A percentile compares a stretch with the other conserved stretches of the same genome.
Evolutionary conservation across 2,888 invertebrate genomes (phyloP).

Genomic region (Eucera pruinosa): DNA sequence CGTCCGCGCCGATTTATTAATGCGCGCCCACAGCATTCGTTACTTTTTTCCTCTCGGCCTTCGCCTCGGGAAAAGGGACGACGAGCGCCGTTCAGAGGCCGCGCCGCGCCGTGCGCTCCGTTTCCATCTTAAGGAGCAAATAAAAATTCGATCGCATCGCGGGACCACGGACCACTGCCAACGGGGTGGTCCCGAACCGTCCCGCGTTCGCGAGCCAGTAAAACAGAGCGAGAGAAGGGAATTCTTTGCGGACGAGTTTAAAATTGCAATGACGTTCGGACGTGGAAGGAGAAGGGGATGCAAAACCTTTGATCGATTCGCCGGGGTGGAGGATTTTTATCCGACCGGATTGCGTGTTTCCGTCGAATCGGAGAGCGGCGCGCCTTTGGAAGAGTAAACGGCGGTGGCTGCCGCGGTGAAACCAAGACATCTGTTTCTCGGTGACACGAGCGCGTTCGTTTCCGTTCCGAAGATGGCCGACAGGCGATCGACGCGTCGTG

Average conservation of each 20-base stretch:
- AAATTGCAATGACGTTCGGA: constrained; percentile 16
- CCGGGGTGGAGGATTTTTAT: constrained; percentile 14
- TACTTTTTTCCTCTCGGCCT: constrained; percentile 50
- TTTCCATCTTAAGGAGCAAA: background rate
- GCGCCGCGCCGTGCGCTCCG: background rate
- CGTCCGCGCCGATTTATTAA: constrained; percentile 76
- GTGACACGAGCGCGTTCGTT: constrained; percentile 28
- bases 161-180: constrained; percentile 34
- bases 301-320: constrained; percentile 51
- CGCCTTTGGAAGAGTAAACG: constrained; percentile 13
- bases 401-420: constrained; percentile 19
- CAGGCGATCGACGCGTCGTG: constrained; percentile 60
- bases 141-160: constrained; percentile 38
- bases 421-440: constrained; percentile 41
- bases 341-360: constrained; percentile 10
- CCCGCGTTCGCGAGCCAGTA: too few relatives aligned
- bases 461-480: constrained; percentile 23
- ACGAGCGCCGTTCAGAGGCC: constrained; percentile 12
- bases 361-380: constrained; percentile 28
- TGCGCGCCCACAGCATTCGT: constrained; percentile 67
- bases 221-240: too few relatives aligned
- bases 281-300: background rate
- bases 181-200: constrained; percentile 64
- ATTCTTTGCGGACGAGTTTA: constrained; percentile 37
- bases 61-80: constrained; percentile 45